phyloP scores from a whole-genome alignment of 2,113 vertebrate genomes.

The Scartelaos histophorus region DNA sequence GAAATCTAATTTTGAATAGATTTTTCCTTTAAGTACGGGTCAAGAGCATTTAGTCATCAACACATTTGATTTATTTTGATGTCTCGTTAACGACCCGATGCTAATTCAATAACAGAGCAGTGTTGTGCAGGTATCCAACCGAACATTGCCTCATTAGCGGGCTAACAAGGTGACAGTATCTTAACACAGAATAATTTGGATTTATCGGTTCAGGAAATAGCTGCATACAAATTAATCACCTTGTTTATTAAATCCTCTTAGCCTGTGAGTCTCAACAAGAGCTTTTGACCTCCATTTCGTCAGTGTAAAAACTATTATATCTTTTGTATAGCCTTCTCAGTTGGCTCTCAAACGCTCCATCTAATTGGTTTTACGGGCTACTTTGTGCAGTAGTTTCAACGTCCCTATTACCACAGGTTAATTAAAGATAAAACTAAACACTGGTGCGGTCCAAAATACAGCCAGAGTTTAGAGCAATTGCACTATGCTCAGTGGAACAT shows the following conservation, averaged over 20 bases:
- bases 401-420: constrained; percentile 20
- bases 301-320: constrained; percentile 15
- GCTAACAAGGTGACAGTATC: constrained; percentile 24
- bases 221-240: constrained; percentile 15
- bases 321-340: constrained; percentile 11
- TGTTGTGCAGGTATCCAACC: neutral
- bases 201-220: constrained; percentile 10
- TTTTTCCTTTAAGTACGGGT: constrained; percentile 6
- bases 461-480: constrained; percentile 45
- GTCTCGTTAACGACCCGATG: neutral
- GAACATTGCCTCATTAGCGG: constrained; percentile 15
- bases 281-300: constrained; percentile 31
- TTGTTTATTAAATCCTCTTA: constrained; percentile 25
- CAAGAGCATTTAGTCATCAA: constrained; percentile 3
- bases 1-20: neutral
- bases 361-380: constrained; percentile 6
- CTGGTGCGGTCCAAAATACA: constrained; percentile 27
- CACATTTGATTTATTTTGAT: constrained; percentile 1
- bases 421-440: constrained; percentile 8
- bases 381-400: constrained; percentile 13
- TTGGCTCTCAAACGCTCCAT: constrained; percentile 18
- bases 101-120: constrained; percentile 1
- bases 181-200: constrained; percentile 17
- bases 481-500: constrained; percentile 37
- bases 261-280: constrained; percentile 21